A percentile compares a stretch with the other conserved stretches of the same genome.
Evolutionary conservation across 2,113 vertebrate genomes (phyloP).

Genomic region (Carassius auratus): DNA sequence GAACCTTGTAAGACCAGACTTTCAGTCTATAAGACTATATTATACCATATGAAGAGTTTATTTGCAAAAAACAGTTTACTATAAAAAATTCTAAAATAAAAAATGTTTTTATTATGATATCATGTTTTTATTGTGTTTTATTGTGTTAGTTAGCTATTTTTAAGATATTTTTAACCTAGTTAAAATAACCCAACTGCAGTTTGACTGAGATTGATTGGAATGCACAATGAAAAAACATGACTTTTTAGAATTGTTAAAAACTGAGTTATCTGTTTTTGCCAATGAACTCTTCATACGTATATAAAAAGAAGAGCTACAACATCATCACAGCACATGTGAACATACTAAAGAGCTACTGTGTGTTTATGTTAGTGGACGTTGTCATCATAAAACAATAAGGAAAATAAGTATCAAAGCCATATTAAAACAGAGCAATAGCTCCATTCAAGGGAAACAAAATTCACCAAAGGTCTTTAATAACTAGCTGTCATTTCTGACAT

Average conservation of each 20-base stretch:
- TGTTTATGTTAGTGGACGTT: not conserved
- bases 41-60: not conserved
- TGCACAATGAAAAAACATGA: too few species aligned
- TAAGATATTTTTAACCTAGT: too few species aligned
- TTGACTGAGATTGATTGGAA: too few species aligned
- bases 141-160: too few species aligned
- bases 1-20: not conserved
- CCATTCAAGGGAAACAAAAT: not conserved
- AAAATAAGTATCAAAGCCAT: not conserved
- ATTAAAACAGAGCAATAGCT: not conserved
- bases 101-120: too few species aligned
- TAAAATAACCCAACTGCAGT: too few species aligned
- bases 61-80: too few species aligned
- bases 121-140: too few species aligned
- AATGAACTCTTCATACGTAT: too few species aligned
- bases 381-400: not conserved
- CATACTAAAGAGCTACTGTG: not conserved
- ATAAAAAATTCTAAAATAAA: too few species aligned
- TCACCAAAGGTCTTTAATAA: conserved; percentile 10
- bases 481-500: not conserved
- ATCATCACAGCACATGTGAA: not conserved
- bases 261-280: too few species aligned
- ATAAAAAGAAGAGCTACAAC: not conserved
- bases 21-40: not conserved
- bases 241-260: too few species aligned